Evolutionary conservation across 2,888 invertebrate species (phyloP), one percentile per base, ranked within the genome.

Genomic region (Acanthosepion pharaonis): DNA sequence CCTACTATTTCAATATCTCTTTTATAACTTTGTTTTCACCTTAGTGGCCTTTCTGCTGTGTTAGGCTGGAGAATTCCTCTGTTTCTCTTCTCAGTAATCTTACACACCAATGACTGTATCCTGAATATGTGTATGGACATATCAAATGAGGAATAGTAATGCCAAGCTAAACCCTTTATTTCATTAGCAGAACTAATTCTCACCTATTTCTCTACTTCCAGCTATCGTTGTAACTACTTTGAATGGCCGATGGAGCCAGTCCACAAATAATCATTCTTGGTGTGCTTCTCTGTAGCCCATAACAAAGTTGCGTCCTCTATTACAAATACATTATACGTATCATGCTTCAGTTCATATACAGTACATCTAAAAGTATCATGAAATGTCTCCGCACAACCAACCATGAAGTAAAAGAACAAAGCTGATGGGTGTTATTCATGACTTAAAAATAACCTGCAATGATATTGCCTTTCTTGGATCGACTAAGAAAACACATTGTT

Each of bases 131-230:
- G n/a, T 78, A n/a, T n/a, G 78, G n/a, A n/a, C 33, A n/a, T 78
- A 78, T 78, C 78, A 78, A 78, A 78, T 78, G n/a, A 78, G n/a
- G n/a, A 78, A 78, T 78, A n/a, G n/a, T 11, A 33, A 33, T 78
- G 78, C 78, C 18, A n/a, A n/a, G n/a, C n/a, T n/a, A n/a, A 78
- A n/a, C 33, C 78, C n/a, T 78, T 78, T n/a, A n/a, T 78, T 78
- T n/a, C n/a, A 78, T 78, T 78, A 78, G n/a, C 78, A 78, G 78
- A 78, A 78, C 78, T 78, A 78, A 78, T 78, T 78, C 78, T 78
- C 15, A 1, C n/a, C 78, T 18, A 33, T 78, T 78, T 78, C 78
- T n/a, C 78, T n/a, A 78, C 33, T n/a, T 78, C 78, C 78, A 78
- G 18, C 78, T 33, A 78, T 78, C 33, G 78, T 78, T 15, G 3